phyloP scores from a whole-genome alignment of 1,140 invertebrate genomes.

The Lucilia cuprina region DNA sequence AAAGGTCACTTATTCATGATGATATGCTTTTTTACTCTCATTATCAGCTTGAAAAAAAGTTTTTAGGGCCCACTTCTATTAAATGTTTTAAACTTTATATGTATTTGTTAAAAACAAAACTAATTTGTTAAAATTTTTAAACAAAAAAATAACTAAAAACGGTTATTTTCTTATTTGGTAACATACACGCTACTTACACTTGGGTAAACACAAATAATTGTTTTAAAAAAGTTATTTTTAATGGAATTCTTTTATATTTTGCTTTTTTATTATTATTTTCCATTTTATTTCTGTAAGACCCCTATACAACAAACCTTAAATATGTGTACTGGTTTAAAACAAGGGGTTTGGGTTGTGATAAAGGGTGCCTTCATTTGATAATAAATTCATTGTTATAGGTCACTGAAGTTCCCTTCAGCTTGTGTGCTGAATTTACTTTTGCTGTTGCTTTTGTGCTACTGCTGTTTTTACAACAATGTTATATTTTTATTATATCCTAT shows the following conservation, averaged over 20 bases:
- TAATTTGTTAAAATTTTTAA: not conserved
- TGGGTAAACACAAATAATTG: slow-evolving; percentile 14
- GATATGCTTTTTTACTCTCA: too few relatives aligned
- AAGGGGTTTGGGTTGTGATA: too few relatives aligned
- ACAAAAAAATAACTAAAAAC: not conserved
- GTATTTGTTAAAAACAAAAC: not conserved
- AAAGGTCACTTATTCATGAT: not conserved
- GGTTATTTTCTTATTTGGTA: too few relatives aligned
- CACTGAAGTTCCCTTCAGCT: not conserved
- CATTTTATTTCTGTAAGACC: too few relatives aligned
- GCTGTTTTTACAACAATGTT: not conserved
- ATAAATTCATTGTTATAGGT: not conserved
- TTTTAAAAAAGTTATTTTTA: not conserved
- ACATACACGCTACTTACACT: not conserved
- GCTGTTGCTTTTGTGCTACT: not conserved
- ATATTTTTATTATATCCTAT: too few relatives aligned
- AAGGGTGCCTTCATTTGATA: not conserved
- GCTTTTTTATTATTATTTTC: too few relatives aligned
- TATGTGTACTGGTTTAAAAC: too few relatives aligned
- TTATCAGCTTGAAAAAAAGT: too few relatives aligned
- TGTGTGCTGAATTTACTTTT: not conserved
- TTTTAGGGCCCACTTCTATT: too few relatives aligned
- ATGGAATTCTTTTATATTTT: not conserved
- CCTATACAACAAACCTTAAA: too few relatives aligned
- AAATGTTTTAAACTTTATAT: too few relatives aligned